Percentiles rank a stretch among this genome's conserved stretches.
These are phyloP conservation scores for Centropus unirufus DNA, from an alignment of 2,113 vertebrate species.

Conservation along the genomic window DNA sequence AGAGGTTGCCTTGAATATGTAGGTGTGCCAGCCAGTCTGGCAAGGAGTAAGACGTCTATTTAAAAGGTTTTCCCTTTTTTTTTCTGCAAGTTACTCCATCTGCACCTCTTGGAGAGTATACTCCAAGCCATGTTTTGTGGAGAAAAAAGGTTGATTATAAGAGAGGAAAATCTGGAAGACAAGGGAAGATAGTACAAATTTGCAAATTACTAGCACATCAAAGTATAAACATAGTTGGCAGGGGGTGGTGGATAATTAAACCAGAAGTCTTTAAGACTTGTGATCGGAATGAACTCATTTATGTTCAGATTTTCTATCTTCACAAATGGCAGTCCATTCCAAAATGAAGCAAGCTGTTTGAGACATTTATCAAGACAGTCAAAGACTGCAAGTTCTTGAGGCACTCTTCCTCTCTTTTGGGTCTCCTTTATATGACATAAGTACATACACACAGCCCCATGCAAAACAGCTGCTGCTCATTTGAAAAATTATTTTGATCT, in stretches of 20 bases:
- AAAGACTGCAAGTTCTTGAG: not conserved
- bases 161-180: not conserved
- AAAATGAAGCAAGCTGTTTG: not conserved
- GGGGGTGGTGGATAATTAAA: rapidly evolving
- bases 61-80: rapidly evolving
- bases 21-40: not conserved
- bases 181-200: rapidly evolving
- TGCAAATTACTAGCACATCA: not conserved
- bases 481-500: not conserved
- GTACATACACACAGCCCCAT: not conserved
- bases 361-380: not conserved
- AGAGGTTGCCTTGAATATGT: rapidly evolving
- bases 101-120: rapidly evolving
- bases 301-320: not conserved
- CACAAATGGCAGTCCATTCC: not conserved
- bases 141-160: not conserved
- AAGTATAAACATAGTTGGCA: not conserved
- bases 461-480: not conserved
- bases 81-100: not conserved
- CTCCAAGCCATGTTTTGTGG: not conserved
- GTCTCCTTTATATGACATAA: not conserved
- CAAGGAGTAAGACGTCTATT: not conserved
- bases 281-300: not conserved
- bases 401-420: not conserved
- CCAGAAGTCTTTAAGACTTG: not conserved